These are phyloP conservation scores for Ladona fulva DNA, from an alignment of 1,140 invertebrate species.

Conservation along the genomic window DNA sequence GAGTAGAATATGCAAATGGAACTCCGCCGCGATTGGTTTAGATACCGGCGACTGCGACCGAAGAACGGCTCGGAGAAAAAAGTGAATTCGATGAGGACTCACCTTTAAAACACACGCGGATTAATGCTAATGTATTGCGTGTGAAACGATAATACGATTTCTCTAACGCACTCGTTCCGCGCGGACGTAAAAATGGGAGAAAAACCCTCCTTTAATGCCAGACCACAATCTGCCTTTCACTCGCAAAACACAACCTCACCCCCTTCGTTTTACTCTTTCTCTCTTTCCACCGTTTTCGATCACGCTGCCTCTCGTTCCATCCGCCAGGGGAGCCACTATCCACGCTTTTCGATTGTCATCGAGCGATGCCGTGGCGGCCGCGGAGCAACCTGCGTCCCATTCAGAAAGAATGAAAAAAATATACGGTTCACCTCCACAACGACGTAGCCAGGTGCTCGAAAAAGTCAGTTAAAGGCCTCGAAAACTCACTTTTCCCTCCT, in stretches of 20 bases:
- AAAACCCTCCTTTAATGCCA: neutral
- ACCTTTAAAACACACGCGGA: neutral
- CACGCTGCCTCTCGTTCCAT: neutral
- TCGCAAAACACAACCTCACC: neutral
- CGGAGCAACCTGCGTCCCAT: neutral
- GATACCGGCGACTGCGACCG: too few relatives aligned
- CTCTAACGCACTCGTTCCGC: neutral
- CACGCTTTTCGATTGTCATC: neutral
- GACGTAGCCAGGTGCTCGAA: conserved; percentile 1
- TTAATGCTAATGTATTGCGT: neutral
- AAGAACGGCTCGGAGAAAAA: too few relatives aligned
- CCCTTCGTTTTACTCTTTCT: neutral
- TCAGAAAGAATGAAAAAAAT: neutral
- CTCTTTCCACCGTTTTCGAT: neutral
- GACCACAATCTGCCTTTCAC: neutral
- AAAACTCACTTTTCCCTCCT: neutral
- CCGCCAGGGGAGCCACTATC: neutral
- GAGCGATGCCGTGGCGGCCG: neutral
- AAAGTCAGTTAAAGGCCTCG: conserved; percentile 8
- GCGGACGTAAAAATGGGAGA: neutral
- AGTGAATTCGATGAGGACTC: neutral
- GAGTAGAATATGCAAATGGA: too few relatives aligned
- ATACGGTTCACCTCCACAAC: neutral
- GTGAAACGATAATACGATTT: neutral
- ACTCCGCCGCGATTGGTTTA: too few relatives aligned